phyloP scores from a whole-genome alignment of 2,888 invertebrate genomes.

The Polymixis lichenea region DNA sequence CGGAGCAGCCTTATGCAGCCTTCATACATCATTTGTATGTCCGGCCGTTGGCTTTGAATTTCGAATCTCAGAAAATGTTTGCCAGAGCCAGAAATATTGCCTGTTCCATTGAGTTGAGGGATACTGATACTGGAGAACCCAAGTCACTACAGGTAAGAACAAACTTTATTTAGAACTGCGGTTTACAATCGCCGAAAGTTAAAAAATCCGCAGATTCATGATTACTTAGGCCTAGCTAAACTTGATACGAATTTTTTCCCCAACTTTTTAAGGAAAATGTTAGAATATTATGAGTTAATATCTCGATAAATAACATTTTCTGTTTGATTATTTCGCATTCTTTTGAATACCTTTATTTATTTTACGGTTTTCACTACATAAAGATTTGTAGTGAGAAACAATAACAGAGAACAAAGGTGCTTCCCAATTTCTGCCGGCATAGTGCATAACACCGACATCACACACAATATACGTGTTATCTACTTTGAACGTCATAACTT shows the following conservation, averaged over 20 bases:
- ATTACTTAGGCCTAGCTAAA: background rate
- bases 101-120: constrained; percentile 96
- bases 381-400: background rate
- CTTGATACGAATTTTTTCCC: background rate
- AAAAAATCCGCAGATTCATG: background rate
- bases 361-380: background rate
- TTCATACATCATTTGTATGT: constrained; percentile 98
- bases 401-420: background rate
- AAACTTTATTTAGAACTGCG: rapidly evolving
- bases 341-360: background rate
- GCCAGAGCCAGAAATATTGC: constrained; percentile 98
- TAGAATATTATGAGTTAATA: background rate
- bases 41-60: constrained; percentile 96
- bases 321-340: background rate
- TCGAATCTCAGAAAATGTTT: constrained; percentile 97
- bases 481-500: background rate
- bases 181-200: background rate
- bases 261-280: background rate
- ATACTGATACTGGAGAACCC: constrained; percentile 92
- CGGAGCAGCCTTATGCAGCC: constrained; percentile 95
- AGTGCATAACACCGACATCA: background rate
- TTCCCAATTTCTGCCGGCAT: background rate
- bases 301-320: background rate
- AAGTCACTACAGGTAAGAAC: constrained; percentile 92
- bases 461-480: background rate